Evolutionary conservation across 2,888 invertebrate genomes (phyloP), one percentile per base, ranked within the genome.

Genomic region (Dasysyrphus albostriatus): DNA sequence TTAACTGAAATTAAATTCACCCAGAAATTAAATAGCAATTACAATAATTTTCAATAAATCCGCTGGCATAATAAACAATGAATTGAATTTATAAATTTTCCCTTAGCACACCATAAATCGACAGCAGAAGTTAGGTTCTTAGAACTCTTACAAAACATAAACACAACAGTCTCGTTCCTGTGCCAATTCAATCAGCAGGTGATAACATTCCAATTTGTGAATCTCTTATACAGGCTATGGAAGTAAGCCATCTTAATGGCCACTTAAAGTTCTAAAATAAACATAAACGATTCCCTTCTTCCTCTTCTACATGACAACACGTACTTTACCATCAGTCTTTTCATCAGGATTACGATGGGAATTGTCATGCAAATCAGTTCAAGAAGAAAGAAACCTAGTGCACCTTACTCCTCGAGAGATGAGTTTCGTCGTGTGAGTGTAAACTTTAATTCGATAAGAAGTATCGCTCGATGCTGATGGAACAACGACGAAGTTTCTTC

Each of bases 181-280:
- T 37, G 51, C 49, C 56, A 82, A 34, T 39, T 24, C 51, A 69
- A 16, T n/a, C n/a, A 74, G 82, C 51, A 78, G 82, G 82, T 82
- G 85, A 63, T 78, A 82, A 87, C 70, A 82, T 82, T 82, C 74
- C 73, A 58, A 78, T 87, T 87, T 78, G 70, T 34, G 74, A 63
- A 82, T 74, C 51, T 69, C 49, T 54, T 44, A 42, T 6, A 9
- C 9, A 8, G 6, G 24, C 3, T 24, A 24, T 54, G 54, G 29
- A 1, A 42, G 24, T 47, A 81, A 77, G 70, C 56, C 63, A 70
- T 56, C 77, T 78, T 87, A 82, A 87, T 87, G 74, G 85, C 74
- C 85, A 87, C 82, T 87, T 81, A 82, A 75, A 74, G 32, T 51
- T 70, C 78, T 87, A 77, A 87, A 87, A 87, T 87, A 87, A 87